Evolutionary conservation across 2,888 invertebrate species (phyloP).

Genomic region (Drosophila nr. perissopoda): DNA sequence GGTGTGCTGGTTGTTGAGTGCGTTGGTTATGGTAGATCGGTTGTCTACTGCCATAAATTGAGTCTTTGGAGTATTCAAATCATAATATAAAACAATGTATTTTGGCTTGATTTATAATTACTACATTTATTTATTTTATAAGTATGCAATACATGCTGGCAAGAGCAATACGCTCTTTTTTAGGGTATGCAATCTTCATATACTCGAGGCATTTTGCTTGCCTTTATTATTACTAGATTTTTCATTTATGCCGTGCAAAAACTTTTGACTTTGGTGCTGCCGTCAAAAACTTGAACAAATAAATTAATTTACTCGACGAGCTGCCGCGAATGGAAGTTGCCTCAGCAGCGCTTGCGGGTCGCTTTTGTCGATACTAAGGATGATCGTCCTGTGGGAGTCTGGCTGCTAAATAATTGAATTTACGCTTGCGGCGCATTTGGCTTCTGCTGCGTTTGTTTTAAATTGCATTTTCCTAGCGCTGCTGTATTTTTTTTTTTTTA

Average conservation of each 20-base stretch:
- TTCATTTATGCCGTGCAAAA: constrained; percentile 45
- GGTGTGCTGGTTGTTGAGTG: too few relatives aligned
- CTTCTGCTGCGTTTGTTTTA: constrained; percentile 44
- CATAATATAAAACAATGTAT: background rate
- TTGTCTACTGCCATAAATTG: background rate
- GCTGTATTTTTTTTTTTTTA: constrained; percentile 14
- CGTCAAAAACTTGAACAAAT: constrained; percentile 76
- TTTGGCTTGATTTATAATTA: background rate
- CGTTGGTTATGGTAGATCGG: background rate
- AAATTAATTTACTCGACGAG: constrained; percentile 74
- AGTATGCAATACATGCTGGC: background rate
- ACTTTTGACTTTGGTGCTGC: constrained; percentile 64
- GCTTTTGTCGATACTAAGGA: constrained; percentile 40
- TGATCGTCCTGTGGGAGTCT: constrained; percentile 65
- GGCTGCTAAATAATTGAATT: constrained; percentile 65
- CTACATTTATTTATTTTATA: background rate
- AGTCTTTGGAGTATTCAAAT: background rate
- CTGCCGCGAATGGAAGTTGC: constrained; percentile 32
- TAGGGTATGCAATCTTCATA: constrained; percentile 22
- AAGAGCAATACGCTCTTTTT: background rate
- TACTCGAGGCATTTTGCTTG: background rate
- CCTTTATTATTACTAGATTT: constrained; percentile 16
- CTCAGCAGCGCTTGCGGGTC: constrained; percentile 6
- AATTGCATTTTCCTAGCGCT: constrained; percentile 59
- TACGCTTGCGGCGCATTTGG: constrained; percentile 59